Conservation (phyloP, 30 jellyfish, hydroid and myxozoan genomes). For the Sanderia malayensis region DNA sequence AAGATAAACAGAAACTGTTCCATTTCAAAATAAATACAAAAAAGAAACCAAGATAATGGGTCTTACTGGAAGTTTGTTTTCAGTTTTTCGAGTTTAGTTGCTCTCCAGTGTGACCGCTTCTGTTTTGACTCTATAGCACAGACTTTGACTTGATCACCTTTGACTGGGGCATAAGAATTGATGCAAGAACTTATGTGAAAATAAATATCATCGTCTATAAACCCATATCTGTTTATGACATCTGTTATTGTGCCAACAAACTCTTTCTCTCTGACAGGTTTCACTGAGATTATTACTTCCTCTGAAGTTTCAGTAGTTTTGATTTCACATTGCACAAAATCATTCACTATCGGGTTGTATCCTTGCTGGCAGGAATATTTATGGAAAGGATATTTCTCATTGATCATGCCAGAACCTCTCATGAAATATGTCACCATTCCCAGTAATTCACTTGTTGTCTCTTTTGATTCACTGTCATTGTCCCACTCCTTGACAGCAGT, state of each 20-base stretch:
- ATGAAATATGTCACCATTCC: constrained; percentile 31
- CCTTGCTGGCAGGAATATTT: constrained; percentile 33
- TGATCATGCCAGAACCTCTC: constrained; percentile 41
- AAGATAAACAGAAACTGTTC: too few species aligned
- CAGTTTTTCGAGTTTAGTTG: constrained; percentile 34
- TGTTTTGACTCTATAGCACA: constrained; percentile 82
- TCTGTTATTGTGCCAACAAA: constrained; percentile 77
- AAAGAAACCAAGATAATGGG: too few species aligned
- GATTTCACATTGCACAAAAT: constrained; percentile 65
- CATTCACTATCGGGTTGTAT: constrained; percentile 82
- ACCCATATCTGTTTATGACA: constrained; percentile 44
- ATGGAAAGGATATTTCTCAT: constrained; percentile 11
- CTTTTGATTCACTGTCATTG: constrained; percentile 23
- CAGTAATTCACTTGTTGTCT: constrained; percentile 24
- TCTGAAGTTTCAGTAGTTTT: constrained; percentile 18
- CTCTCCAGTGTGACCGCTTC: constrained; percentile 82
- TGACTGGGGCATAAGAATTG: constrained; percentile 31
- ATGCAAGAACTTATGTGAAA: constrained; percentile 64
- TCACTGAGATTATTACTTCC: constrained; percentile 45
- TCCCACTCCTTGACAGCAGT: constrained; percentile 59
- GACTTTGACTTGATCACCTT: constrained; percentile 79
- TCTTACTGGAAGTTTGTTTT: constrained; percentile 10
- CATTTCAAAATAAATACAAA: too few species aligned
- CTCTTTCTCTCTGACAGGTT: constrained; percentile 68
- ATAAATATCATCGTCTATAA: constrained; percentile 61